Percentiles rank a stretch among this genome's conserved stretches.
Evolutionary conservation across 2,888 invertebrate genomes (phyloP).

Genomic region (Lymantria dispar): DNA sequence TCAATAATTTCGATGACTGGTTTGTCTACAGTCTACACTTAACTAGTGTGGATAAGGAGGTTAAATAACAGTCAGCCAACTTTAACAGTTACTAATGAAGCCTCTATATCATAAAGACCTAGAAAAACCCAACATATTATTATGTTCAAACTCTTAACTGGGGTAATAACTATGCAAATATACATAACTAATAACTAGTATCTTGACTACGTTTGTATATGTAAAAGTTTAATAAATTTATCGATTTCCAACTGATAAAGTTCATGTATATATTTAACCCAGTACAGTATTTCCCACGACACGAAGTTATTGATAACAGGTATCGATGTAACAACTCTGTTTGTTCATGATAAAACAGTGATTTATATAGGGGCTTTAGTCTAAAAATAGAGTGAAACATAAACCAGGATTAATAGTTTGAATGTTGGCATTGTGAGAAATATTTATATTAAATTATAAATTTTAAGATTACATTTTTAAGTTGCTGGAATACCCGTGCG

Average conservation of each 20-base stretch:
- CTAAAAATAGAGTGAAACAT: constrained; percentile 20
- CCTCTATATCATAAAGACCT: neutral
- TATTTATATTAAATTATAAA: too few species aligned
- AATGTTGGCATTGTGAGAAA: too few species aligned
- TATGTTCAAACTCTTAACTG: neutral
- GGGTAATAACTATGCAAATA: neutral
- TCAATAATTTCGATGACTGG: constrained; percentile 2
- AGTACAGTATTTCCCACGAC: constrained; percentile 39
- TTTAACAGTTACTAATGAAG: neutral
- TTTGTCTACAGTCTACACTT: neutral
- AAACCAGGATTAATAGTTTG: neutral
- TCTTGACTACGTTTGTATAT: constrained; percentile 12
- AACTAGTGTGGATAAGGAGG: constrained; percentile 1
- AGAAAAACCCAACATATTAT: neutral
- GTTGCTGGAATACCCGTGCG: too few species aligned
- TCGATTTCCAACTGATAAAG: constrained; percentile 11
- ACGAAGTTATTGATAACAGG: constrained; percentile 26
- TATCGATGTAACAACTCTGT: constrained; percentile 36
- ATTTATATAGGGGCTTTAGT: constrained; percentile 27
- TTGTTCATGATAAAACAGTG: constrained; percentile 28
- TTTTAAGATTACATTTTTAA: too few species aligned
- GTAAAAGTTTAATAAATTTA: constrained; percentile 22
- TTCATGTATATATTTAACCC: constrained; percentile 10
- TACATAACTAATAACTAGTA: neutral
- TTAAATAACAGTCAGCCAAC: neutral